Conservation (phyloP, 2,888 invertebrate genomes). For the Trachelus iudaicus region DNA sequence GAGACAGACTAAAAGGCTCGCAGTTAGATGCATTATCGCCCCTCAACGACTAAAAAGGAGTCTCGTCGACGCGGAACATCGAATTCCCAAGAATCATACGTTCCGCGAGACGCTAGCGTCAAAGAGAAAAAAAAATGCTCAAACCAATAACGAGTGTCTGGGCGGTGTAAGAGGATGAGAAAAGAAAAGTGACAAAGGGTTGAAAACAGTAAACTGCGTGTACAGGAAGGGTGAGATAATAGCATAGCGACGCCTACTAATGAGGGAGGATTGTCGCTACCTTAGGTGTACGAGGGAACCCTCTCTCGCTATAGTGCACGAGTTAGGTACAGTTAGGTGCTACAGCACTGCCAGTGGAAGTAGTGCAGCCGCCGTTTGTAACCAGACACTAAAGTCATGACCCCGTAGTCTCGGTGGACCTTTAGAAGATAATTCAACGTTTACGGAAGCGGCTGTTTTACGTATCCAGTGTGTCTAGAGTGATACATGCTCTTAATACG, state of each 20-base stretch:
- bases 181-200: neutral
- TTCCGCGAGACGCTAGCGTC: neutral
- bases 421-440: neutral
- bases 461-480: neutral
- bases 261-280: neutral
- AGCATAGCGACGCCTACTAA: neutral
- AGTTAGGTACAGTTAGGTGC: neutral
- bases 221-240: neutral
- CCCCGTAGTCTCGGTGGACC: neutral
- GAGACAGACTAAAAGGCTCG: neutral
- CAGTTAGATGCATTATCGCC: neutral
- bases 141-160: neutral
- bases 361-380: neutral
- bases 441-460: neutral
- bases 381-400: neutral
- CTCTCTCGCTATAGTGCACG: neutral
- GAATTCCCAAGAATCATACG: neutral
- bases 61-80: neutral
- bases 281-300: neutral
- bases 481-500: neutral
- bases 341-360: neutral
- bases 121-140: neutral
- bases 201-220: neutral
- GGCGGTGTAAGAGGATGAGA: neutral
- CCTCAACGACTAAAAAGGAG: neutral